These are phyloP conservation scores for Fratercula arctica DNA, from an alignment of 2,797 vertebrate species.

Conservation along the genomic window DNA sequence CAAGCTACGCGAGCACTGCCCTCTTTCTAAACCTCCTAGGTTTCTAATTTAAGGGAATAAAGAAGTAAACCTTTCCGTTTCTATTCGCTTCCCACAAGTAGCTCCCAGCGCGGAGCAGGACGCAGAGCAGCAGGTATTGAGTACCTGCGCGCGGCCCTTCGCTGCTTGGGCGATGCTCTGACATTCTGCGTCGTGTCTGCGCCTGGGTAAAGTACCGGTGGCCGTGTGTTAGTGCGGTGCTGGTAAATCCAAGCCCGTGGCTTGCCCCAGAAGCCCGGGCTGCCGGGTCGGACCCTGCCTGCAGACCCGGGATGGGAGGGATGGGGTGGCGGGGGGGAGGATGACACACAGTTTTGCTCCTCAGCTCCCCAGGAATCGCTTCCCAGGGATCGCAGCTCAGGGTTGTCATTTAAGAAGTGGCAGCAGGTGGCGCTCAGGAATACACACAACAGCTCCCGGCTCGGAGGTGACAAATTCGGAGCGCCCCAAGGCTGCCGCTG, in stretches of 20 bases:
- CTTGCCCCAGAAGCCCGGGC: not conserved
- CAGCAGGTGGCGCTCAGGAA: slow-evolving; percentile 27
- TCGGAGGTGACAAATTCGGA: rapidly evolving
- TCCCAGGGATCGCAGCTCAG: rapidly evolving
- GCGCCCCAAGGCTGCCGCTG: not conserved
- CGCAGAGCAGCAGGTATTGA: not conserved
- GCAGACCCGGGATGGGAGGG: rapidly evolving
- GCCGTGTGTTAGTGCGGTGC: rapidly evolving
- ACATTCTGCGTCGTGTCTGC: rapidly evolving
- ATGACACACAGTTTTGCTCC: not conserved
- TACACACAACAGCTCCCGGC: rapidly evolving
- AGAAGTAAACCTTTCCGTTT: not conserved
- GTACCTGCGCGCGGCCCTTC: rapidly evolving
- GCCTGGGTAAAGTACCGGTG: rapidly evolving
- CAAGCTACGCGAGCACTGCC: not conserved
- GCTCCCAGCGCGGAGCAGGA: rapidly evolving
- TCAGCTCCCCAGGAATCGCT: rapidly evolving
- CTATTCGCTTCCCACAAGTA: not conserved
- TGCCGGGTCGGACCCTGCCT: not conserved
- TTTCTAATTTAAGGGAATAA: not conserved
- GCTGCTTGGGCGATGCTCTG: rapidly evolving
- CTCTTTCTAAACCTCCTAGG: not conserved
- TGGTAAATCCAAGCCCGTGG: rapidly evolving
- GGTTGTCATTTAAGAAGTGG: not conserved
- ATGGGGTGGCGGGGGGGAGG: no score